These are phyloP conservation scores for Craterocephalus amniculus DNA, from an alignment of 2,797 vertebrate species.

Conservation along the genomic window DNA sequence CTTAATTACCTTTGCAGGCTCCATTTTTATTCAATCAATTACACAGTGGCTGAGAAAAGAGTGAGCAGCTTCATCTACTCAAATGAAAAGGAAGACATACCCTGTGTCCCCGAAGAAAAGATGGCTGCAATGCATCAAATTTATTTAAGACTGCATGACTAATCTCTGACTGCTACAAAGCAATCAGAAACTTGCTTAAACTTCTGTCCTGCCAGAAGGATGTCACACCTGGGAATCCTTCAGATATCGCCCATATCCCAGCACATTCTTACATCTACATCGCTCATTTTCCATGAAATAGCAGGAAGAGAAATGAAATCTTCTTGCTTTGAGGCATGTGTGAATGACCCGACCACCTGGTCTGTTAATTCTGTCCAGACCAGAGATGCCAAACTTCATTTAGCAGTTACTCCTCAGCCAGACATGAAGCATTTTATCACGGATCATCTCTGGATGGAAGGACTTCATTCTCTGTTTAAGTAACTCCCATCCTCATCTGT, in stretches of 20 bases:
- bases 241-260: constrained; percentile 51
- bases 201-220: constrained; percentile 31
- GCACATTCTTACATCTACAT: constrained; percentile 34
- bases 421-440: constrained; percentile 42
- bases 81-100: constrained; percentile 22
- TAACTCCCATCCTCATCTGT: constrained; percentile 61
- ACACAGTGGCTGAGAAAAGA: constrained; percentile 26
- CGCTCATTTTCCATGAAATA: constrained; percentile 47
- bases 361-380: constrained; percentile 35
- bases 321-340: constrained; percentile 16
- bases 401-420: constrained; percentile 36
- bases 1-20: background rate
- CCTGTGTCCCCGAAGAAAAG: constrained; percentile 39
- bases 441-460: constrained; percentile 48
- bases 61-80: background rate
- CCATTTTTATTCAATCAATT: constrained; percentile 44
- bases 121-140: constrained; percentile 52
- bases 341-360: constrained; percentile 61
- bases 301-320: constrained; percentile 39
- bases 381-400: constrained; percentile 44
- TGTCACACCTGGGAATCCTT: constrained; percentile 65
- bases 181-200: constrained; percentile 50
- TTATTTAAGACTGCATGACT: constrained; percentile 52
- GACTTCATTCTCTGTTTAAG: constrained; percentile 51
- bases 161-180: constrained; percentile 54